Evolutionary conservation across 2,113 vertebrate genomes (phyloP).

Genomic region (Plestiodon gilberti): DNA sequence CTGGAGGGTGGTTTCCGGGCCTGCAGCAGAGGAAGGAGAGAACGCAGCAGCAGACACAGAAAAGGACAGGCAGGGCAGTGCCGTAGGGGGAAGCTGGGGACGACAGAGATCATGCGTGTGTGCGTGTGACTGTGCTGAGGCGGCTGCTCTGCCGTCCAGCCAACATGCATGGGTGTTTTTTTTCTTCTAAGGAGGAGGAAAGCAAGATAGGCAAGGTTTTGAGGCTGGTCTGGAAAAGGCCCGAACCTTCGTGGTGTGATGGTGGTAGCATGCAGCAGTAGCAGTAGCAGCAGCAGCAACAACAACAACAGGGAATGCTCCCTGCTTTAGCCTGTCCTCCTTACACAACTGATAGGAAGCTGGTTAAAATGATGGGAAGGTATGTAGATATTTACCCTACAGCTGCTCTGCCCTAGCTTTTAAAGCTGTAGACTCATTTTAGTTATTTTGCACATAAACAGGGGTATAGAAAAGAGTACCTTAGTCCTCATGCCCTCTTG

Average conservation of each 20-base stretch:
- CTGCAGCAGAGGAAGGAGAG: conserved; percentile 70
- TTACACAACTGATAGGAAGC: conserved; percentile 33
- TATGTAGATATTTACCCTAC: not conserved
- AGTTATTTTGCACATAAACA: too few relatives aligned
- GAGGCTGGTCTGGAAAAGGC: not conserved
- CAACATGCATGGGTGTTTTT: conserved; percentile 35
- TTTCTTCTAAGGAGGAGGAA: conserved; percentile 20
- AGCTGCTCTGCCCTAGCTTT: too few relatives aligned
- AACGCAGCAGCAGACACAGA: not conserved
- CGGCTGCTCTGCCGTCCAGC: conserved; percentile 1
- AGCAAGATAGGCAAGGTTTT: conserved; percentile 38
- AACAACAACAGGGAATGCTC: not conserved
- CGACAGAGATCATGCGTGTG: not conserved
- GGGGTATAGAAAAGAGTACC: too few relatives aligned
- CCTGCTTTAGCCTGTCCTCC: not conserved
- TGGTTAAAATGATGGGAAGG: not conserved
- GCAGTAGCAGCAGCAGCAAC: not conserved
- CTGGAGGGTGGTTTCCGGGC: conserved; percentile 81
- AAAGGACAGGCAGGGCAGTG: not conserved
- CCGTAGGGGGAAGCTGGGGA: not conserved
- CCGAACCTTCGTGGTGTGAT: conserved; percentile 18
- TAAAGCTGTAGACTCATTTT: too few relatives aligned
- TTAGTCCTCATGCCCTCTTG: too few relatives aligned
- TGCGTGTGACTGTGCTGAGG: not conserved
- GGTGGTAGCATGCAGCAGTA: too few relatives aligned